A percentile compares a stretch with the other conserved stretches of the same genome.
Conservation (phyloP, 1,140 invertebrate species). For the Thaumatotibia leucotreta region DNA sequence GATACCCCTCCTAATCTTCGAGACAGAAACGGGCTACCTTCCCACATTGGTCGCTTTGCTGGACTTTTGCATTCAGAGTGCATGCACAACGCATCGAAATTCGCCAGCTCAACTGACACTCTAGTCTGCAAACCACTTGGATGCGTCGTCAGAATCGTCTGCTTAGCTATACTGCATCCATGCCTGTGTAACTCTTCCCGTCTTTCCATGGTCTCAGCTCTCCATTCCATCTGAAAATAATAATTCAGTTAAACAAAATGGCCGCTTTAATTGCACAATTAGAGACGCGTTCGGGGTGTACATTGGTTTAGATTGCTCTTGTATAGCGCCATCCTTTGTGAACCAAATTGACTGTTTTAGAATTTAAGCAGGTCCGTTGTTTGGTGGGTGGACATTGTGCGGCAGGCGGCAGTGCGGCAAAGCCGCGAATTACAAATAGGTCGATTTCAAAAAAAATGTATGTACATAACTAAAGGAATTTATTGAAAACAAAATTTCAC, state of each 20-base stretch:
- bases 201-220: slow-evolving; percentile 44
- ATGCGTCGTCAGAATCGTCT: slow-evolving; percentile 66
- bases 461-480: no score
- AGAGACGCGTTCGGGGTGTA: slow-evolving; percentile 34
- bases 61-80: slow-evolving; percentile 55
- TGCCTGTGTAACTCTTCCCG: slow-evolving; percentile 57
- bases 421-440: no score
- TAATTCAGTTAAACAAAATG: slow-evolving; percentile 49
- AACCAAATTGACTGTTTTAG: slow-evolving; percentile 48
- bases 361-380: slow-evolving; percentile 44
- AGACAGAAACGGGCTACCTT: slow-evolving; percentile 48
- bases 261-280: slow-evolving; percentile 46
- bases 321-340: slow-evolving; percentile 20
- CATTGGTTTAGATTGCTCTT: slow-evolving; percentile 39
- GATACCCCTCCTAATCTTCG: slow-evolving; percentile 57
- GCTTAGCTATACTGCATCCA: slow-evolving; percentile 67
- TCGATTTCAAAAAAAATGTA: no score
- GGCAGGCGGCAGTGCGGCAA: not conserved
- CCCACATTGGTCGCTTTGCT: slow-evolving; percentile 49
- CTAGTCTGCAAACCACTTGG: slow-evolving; percentile 63
- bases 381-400: slow-evolving; percentile 1
- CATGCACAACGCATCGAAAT: slow-evolving; percentile 57
- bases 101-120: slow-evolving; percentile 66
- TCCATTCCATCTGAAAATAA: slow-evolving; percentile 20
- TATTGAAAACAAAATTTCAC: no score